Evolutionary conservation across 2,888 invertebrate species (phyloP).

Genomic region (Mesoligia furuncula): DNA sequence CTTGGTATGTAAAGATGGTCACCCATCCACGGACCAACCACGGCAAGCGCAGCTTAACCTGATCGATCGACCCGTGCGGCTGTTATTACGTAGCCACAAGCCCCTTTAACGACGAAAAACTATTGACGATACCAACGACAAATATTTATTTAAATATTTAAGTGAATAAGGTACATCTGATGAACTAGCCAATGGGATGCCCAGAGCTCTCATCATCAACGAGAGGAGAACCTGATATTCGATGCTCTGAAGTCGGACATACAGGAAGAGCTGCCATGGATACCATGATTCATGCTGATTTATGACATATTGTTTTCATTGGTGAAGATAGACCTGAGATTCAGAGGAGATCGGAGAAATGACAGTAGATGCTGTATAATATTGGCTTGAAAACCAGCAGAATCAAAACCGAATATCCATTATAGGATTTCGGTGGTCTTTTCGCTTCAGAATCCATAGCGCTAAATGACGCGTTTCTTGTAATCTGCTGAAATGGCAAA

Average conservation of each 20-base stretch:
- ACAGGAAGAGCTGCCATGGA: background rate
- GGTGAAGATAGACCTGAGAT: background rate
- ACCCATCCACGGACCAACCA: too few relatives aligned
- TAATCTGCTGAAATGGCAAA: background rate
- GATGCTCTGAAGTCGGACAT: background rate
- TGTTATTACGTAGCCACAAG: too few relatives aligned
- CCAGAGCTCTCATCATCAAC: background rate
- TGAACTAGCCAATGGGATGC: background rate
- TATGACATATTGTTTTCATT: background rate
- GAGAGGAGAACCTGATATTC: background rate
- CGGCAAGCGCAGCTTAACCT: too few relatives aligned
- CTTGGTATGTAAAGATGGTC: too few relatives aligned
- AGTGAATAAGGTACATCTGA: background rate
- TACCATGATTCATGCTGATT: background rate
- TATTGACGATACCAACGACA: background rate
- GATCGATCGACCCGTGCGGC: too few relatives aligned
- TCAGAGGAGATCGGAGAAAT: background rate
- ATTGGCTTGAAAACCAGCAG: background rate
- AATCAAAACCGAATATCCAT: background rate
- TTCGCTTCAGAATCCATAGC: too few relatives aligned
- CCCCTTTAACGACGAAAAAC: background rate
- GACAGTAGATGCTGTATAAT: background rate
- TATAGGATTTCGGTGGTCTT: background rate
- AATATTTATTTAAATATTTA: slow-evolving; percentile 6
- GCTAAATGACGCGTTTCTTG: background rate